A percentile compares a stretch with the other conserved stretches of the same genome.
Conservation (phyloP, 2,797 vertebrate species). For the Myotis myotis region DNA sequence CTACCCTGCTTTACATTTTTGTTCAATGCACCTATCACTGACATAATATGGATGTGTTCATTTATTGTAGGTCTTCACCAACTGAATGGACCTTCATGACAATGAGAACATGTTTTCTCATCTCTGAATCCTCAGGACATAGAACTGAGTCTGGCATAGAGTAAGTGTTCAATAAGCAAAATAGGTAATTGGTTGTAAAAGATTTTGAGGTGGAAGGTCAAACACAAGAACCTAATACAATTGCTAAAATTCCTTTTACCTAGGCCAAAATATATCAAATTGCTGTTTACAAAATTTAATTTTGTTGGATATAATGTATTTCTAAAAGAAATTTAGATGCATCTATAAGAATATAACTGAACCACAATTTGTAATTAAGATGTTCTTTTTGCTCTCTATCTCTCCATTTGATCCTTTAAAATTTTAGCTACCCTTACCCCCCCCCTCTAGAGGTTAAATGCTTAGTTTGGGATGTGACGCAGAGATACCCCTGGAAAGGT, state of each 20-base stretch:
- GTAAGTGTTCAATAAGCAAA: not conserved
- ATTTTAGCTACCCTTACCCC: not conserved
- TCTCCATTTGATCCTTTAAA: not conserved
- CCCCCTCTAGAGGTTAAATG: not conserved
- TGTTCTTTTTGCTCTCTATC: not conserved
- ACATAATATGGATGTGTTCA: not conserved
- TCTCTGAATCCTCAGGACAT: not conserved
- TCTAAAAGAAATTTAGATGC: not conserved
- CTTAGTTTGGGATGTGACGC: not conserved
- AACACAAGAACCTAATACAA: not conserved
- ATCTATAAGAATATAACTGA: not conserved
- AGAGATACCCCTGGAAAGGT: not conserved
- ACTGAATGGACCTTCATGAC: not conserved
- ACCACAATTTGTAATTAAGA: not conserved
- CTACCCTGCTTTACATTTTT: not conserved
- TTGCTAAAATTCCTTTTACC: not conserved
- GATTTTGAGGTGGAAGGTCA: not conserved
- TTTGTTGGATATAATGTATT: not conserved
- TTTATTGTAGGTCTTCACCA: not conserved
- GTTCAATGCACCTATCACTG: not conserved
- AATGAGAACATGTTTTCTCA: not conserved
- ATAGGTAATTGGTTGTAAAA: not conserved
- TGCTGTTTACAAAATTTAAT: not conserved
- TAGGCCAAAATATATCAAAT: not conserved
- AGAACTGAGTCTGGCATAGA: not conserved